These are phyloP conservation scores for Ariolimax columbianus DNA, from an alignment of 2,888 invertebrate genomes.

Conservation along the genomic window DNA sequence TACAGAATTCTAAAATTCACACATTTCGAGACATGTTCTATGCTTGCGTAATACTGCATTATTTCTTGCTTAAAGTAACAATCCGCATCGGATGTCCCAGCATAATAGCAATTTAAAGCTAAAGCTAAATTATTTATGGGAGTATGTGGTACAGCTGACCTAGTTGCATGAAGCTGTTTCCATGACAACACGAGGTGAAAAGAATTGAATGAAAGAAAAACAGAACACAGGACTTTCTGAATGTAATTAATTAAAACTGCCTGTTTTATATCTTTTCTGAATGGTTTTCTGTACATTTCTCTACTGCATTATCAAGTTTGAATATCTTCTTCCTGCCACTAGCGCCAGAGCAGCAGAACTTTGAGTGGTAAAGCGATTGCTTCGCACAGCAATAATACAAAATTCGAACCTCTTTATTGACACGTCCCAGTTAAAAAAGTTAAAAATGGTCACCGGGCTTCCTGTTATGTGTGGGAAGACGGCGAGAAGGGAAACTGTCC, in stretches of 20 bases:
- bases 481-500: too few species aligned
- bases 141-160: not conserved
- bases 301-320: too few species aligned
- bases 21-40: not conserved
- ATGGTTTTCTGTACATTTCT: not conserved
- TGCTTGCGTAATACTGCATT: not conserved
- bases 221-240: not conserved
- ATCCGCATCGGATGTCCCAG: not conserved
- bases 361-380: too few species aligned
- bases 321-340: too few species aligned
- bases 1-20: not conserved
- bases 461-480: too few species aligned
- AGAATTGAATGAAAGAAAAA: not conserved
- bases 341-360: too few species aligned
- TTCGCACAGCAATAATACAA: too few species aligned
- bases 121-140: not conserved
- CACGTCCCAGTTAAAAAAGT: too few species aligned
- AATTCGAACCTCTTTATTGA: too few species aligned
- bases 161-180: not conserved
- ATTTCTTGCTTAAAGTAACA: not conserved
- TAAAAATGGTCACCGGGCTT: too few species aligned
- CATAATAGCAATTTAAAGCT: not conserved
- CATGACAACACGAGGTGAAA: not conserved
- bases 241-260: constrained; percentile 1
- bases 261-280: too few species aligned